Conservation (phyloP, 2,113 vertebrate species). For the Cranoglanis bouderius region DNA sequence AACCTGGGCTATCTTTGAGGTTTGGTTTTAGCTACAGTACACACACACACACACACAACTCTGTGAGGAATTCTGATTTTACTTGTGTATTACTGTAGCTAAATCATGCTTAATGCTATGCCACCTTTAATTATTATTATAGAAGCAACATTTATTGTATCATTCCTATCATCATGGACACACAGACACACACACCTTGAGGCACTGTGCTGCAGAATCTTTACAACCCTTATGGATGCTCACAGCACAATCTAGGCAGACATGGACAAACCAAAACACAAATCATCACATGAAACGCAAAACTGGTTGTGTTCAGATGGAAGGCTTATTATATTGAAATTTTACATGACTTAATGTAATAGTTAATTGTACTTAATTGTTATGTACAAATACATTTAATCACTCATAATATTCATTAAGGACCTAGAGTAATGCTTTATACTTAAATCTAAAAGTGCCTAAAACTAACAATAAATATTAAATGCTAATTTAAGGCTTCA, state of each 20-base stretch:
- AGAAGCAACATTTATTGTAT: not conserved
- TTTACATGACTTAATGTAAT: not conserved
- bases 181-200: constrained; percentile 75
- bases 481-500: not conserved
- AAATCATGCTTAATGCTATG: not conserved
- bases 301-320: not conserved
- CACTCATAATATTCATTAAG: not conserved
- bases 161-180: not conserved
- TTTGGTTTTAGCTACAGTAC: not conserved
- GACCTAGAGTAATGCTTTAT: not conserved
- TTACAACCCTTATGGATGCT: constrained; percentile 87
- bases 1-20: constrained; percentile 13
- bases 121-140: not conserved
- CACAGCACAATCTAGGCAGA: constrained; percentile 80
- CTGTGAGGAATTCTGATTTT: not conserved
- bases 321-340: not conserved
- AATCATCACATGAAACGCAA: not conserved
- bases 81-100: not conserved
- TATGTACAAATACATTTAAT: not conserved
- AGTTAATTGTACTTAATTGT: not conserved
- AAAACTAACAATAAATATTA: not conserved
- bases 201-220: constrained; percentile 79
- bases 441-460: not conserved
- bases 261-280: constrained; percentile 33
- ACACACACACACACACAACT: not conserved